Evolutionary conservation across 1,140 invertebrate genomes (phyloP).

Genomic region (Onthophagus taurus): DNA sequence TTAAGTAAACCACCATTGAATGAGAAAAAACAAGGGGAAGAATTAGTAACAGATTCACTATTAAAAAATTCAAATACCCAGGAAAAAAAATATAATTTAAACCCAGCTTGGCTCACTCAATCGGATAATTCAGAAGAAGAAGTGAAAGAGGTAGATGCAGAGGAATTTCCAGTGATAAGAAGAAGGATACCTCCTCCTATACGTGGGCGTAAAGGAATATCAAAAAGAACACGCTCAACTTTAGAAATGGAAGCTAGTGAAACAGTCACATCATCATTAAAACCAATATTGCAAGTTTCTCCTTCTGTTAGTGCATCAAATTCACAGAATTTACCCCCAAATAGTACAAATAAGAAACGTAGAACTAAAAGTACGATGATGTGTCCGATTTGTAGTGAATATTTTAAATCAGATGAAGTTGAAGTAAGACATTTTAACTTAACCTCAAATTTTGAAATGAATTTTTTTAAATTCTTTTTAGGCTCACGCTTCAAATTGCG

Average conservation of each 20-base stretch:
- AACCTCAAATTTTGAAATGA: background rate
- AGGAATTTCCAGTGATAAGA: background rate
- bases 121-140: no score
- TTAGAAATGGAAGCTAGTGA: background rate
- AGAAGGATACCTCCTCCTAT: constrained; percentile 9
- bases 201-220: constrained; percentile 4
- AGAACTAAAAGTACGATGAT: constrained; percentile 12
- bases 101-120: no score
- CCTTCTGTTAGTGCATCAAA: background rate
- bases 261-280: background rate
- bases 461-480: constrained; percentile 8
- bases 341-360: constrained; percentile 4
- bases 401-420: constrained; percentile 14
- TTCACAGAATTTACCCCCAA: background rate
- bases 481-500: constrained; percentile 18
- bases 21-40: background rate
- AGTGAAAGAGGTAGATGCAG: background rate
- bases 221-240: background rate
- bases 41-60: constrained; percentile 1
- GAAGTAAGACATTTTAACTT: constrained; percentile 10
- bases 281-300: background rate
- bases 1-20: constrained; percentile 7
- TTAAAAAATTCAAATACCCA: no score
- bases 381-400: constrained; percentile 16
- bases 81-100: no score